A percentile compares a stretch with the other conserved stretches of the same genome.
Conservation (phyloP, 2,113 vertebrate species). For the Serilophus lunatus region DNA sequence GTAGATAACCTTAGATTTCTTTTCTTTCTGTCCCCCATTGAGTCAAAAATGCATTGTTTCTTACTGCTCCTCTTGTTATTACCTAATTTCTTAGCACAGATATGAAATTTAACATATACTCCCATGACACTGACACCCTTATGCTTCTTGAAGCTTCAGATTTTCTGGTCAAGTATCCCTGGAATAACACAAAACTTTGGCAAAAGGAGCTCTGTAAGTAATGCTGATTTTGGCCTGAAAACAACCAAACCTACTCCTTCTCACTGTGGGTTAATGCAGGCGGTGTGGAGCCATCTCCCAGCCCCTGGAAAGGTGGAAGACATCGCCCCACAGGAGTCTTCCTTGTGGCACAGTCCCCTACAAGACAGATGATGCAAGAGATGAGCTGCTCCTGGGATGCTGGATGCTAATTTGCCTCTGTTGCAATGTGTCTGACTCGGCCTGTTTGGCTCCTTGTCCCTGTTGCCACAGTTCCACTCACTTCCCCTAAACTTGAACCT, state of each 20-base stretch:
- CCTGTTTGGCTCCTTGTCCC: not conserved
- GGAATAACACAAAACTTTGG: not conserved
- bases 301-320: not conserved
- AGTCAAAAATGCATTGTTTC: not conserved
- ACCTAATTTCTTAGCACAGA: not conserved
- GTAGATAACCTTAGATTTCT: not conserved
- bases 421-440: not conserved
- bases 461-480: not conserved
- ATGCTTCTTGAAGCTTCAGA: not conserved
- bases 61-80: not conserved
- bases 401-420: not conserved
- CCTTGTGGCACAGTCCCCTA: not conserved
- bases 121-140: not conserved
- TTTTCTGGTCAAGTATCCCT: not conserved
- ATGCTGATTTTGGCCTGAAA: not conserved
- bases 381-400: not conserved
- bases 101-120: not conserved
- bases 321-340: not conserved
- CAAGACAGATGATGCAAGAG: conserved; percentile 1
- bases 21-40: not conserved
- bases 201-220: not conserved
- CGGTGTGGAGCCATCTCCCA: not conserved
- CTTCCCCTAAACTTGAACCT: not conserved
- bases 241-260: not conserved
- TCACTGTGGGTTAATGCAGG: not conserved